A percentile compares a stretch with the other conserved stretches of the same genome.
Evolutionary conservation across 2,888 invertebrate species (phyloP).

Genomic region (Philonicus albiceps): DNA sequence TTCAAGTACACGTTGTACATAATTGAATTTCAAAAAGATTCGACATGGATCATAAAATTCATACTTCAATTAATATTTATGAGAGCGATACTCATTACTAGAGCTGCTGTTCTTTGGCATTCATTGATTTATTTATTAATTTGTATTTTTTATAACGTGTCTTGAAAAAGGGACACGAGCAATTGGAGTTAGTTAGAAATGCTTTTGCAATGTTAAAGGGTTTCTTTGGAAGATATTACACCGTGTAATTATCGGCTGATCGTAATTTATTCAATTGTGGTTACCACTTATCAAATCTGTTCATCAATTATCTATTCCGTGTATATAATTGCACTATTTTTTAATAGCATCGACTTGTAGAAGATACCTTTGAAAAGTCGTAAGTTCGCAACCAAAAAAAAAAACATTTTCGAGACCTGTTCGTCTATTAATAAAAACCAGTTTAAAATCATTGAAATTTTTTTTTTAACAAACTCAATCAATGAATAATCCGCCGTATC

Average conservation of each 20-base stretch:
- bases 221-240: neutral
- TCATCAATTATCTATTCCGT: neutral
- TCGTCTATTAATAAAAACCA: neutral
- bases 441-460: neutral
- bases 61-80: neutral
- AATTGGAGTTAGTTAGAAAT: neutral
- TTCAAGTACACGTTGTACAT: neutral
- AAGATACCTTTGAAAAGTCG: neutral
- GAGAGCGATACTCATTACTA: neutral
- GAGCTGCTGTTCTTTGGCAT: neutral
- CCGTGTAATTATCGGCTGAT: neutral
- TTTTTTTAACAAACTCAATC: neutral
- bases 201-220: neutral
- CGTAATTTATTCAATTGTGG: neutral
- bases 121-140: neutral
- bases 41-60: neutral
- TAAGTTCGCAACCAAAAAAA: too few species aligned
- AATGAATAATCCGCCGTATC: neutral
- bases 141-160: neutral
- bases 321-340: neutral
- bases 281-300: neutral
- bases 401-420: neutral
- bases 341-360: neutral
- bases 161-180: neutral
- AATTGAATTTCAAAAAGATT: constrained; percentile 3